Percentiles rank a stretch among this genome's conserved stretches.
Conservation (phyloP, 2,888 invertebrate genomes). For the Leucophenga maculata region DNA sequence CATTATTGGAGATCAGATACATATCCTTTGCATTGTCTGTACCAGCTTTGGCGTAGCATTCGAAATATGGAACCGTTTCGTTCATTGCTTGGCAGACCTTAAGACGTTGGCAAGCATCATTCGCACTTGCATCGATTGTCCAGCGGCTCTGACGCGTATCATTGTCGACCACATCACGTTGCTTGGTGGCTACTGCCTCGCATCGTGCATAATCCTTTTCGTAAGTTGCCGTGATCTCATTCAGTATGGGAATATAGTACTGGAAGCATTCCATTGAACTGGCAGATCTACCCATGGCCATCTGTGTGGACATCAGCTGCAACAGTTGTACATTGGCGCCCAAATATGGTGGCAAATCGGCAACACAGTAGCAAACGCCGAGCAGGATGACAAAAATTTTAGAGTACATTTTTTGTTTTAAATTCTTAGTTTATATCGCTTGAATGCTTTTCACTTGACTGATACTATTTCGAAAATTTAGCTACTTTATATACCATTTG, state of each 20-base stretch:
- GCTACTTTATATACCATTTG: no score
- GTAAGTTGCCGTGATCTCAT: slow-evolving; percentile 25
- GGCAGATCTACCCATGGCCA: background rate
- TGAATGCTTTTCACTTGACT: no score
- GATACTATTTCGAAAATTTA: no score
- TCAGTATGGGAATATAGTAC: slow-evolving; percentile 38
- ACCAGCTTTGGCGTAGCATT: slow-evolving; percentile 32
- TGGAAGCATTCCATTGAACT: slow-evolving; percentile 35
- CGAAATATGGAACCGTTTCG: slow-evolving; percentile 29
- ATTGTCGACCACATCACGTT: background rate
- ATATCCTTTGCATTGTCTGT: slow-evolving; percentile 20
- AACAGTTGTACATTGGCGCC: slow-evolving; percentile 30
- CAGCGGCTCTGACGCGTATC: background rate
- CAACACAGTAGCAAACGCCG: slow-evolving; percentile 30
- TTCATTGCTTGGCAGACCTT: background rate
- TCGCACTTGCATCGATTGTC: background rate
- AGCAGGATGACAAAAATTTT: slow-evolving; percentile 37
- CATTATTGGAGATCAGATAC: slow-evolving; percentile 37
- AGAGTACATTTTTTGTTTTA: slow-evolving; percentile 37
- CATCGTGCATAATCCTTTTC: slow-evolving; percentile 29
- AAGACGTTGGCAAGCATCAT: slow-evolving; percentile 31
- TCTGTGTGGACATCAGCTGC: slow-evolving; percentile 33
- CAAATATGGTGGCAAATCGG: slow-evolving; percentile 25
- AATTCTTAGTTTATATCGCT: background rate
- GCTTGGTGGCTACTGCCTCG: background rate